Base-by-base conservation (phyloP, 1,140 invertebrate species). In the Arctopsyche grandis region DNA sequence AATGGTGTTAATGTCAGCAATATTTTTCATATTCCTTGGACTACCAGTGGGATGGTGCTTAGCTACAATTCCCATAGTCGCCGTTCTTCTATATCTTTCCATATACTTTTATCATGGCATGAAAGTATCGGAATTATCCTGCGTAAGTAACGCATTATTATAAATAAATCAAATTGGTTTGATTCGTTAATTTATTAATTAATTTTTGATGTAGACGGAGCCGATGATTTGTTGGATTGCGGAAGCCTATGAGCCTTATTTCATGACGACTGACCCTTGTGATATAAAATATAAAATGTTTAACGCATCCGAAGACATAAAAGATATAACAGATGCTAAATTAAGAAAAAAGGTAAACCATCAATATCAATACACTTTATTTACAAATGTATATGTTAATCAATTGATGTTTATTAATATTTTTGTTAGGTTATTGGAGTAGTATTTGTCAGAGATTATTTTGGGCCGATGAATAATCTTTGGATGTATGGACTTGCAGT, bases 11-110 rank as follows among this genome's bases (percentile, higher is more conserved):
- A 29, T 79, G 46, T 73, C 82, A 5, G 82, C 82, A 12, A 74
- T 83, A 21, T 79, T 77, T n/a, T 83, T 83, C 70, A 83, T 83
- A 77, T 83, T 83, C 29, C 52, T 83, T 12, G 79, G 82, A 38
- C 43, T 81, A 58, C 82, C 82, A 69, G 52, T 83, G 29, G 21
- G 48, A 48, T 70, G 79, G 69, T 83, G 82, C 43, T 12, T 79
- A 7, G 1, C 75, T 19, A 75, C 82, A 5, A 75, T 83, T 22
- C 82, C 82, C 5, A 48, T 79, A 22, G 63, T 79, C 9, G 78
- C 75, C 26, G 5, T 81, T n/a, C 52, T 81, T 46, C 78, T 83
- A 7, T 81, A 78, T 48, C 14, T 83, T 9, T 69, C 66, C 5
- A 81, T 78, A 19, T 81, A 79, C 22, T 26, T 14, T 19, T 78